Conservation (phyloP, 2,797 vertebrate species). For the Neostethus bicornis region DNA sequence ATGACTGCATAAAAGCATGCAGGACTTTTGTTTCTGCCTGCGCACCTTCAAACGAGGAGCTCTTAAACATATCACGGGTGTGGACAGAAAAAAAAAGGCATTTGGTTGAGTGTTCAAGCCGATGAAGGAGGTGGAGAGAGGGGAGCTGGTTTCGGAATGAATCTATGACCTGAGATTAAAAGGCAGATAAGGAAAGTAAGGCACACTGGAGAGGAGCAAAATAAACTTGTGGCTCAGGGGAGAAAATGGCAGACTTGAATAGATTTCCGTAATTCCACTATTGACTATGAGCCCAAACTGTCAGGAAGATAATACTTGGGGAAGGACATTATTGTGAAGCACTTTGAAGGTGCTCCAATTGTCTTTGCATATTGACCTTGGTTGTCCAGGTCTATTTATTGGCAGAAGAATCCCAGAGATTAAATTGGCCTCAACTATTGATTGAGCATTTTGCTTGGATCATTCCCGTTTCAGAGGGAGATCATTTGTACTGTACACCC, state of each 20-base stretch:
- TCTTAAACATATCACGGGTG: slow-evolving; percentile 65
- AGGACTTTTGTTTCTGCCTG: slow-evolving; percentile 81
- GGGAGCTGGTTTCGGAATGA: slow-evolving; percentile 30
- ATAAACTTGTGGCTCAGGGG: slow-evolving; percentile 32
- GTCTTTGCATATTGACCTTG: slow-evolving; percentile 73
- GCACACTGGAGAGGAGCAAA: slow-evolving; percentile 12
- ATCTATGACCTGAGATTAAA: slow-evolving; percentile 27
- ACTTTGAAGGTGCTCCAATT: slow-evolving; percentile 69
- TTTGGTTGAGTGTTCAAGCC: slow-evolving; percentile 46
- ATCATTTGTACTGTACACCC: slow-evolving; percentile 71
- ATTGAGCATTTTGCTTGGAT: slow-evolving; percentile 72
- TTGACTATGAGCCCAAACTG: slow-evolving; percentile 47
- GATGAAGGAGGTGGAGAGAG: slow-evolving; percentile 5
- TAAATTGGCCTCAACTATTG: slow-evolving; percentile 73
- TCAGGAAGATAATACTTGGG: slow-evolving; percentile 46
- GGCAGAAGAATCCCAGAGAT: slow-evolving; percentile 75
- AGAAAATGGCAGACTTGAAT: slow-evolving; percentile 44
- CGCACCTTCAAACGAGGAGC: slow-evolving; percentile 75
- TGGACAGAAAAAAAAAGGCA: slow-evolving; percentile 60
- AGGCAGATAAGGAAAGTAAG: slow-evolving; percentile 3
- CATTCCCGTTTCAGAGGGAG: slow-evolving; percentile 67
- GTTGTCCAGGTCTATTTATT: slow-evolving; percentile 64
- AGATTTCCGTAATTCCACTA: slow-evolving; percentile 61
- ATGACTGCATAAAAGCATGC: slow-evolving; percentile 85
- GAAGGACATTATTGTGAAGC: slow-evolving; percentile 52